Evolutionary conservation across 2,888 invertebrate species (phyloP).

Genomic region (Phania funesta): DNA sequence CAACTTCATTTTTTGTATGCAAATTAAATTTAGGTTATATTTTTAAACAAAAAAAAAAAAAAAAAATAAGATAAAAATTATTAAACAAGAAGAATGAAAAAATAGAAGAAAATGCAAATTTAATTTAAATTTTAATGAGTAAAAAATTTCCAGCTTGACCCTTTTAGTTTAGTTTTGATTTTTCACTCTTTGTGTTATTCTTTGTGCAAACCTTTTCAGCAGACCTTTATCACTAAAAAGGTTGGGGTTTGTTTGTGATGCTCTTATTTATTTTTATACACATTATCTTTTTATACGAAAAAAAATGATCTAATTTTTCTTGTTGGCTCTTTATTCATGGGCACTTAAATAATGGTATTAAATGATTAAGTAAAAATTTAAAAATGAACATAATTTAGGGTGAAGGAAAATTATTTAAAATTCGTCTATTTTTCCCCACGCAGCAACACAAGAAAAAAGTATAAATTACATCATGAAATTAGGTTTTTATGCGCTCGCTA

Average conservation of each 20-base stretch:
- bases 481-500: neutral
- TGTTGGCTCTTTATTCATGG: constrained; percentile 20
- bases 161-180: constrained; percentile 43
- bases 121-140: constrained; percentile 56
- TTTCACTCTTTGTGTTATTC: neutral
- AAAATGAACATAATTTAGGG: neutral
- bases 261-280: constrained; percentile 40
- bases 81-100: neutral
- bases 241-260: constrained; percentile 18
- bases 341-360: constrained; percentile 58
- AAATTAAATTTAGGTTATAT: constrained; percentile 46
- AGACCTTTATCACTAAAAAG: neutral
- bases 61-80: constrained; percentile 7
- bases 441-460: neutral
- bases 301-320: constrained; percentile 16
- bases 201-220: neutral
- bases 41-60: too few species aligned
- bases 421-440: neutral
- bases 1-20: constrained; percentile 47
- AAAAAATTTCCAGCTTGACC: constrained; percentile 51
- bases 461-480: constrained; percentile 45
- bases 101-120: constrained; percentile 7
- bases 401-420: neutral
- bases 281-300: neutral
- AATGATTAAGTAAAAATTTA: constrained; percentile 56